Evolutionary conservation across 2,888 invertebrate species (phyloP).

Genomic region (Alcis repandata): DNA sequence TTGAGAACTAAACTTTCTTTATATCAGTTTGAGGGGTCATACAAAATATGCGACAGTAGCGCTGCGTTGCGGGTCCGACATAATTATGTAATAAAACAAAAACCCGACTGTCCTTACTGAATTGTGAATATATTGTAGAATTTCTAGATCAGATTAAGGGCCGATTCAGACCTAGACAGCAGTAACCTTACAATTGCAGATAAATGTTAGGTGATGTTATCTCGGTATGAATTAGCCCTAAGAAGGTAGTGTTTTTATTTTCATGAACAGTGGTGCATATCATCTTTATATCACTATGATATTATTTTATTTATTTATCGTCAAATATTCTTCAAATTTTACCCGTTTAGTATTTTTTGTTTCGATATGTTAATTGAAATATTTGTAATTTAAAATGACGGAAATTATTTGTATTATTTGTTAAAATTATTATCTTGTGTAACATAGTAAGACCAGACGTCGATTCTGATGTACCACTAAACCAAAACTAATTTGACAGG

Average conservation of each 20-base stretch:
- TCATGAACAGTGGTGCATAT: constrained; percentile 42
- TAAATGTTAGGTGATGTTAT: not conserved
- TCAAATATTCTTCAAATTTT: not conserved
- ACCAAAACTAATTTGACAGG: too few species aligned
- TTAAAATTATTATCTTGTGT: constrained; percentile 9
- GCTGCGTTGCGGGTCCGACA: too few species aligned
- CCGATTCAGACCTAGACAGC: not conserved
- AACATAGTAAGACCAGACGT: constrained; percentile 6
- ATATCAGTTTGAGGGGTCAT: too few species aligned
- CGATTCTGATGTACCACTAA: too few species aligned
- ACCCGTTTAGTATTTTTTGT: not conserved
- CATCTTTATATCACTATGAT: constrained; percentile 48
- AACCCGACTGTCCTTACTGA: constrained; percentile 7
- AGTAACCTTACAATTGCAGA: too few species aligned
- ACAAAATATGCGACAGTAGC: too few species aligned
- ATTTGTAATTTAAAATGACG: not conserved
- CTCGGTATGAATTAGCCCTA: not conserved
- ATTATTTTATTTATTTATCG: constrained; percentile 30
- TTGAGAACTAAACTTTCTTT: too few species aligned
- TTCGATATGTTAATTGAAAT: not conserved
- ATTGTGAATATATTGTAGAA: constrained; percentile 1
- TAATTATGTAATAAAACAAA: too few species aligned
- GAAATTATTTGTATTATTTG: constrained; percentile 1
- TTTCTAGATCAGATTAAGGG: not conserved
- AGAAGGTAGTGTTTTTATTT: too few species aligned